Base-by-base conservation (phyloP, 2,797 vertebrate genomes). In the Chaenodraco wilsoni region DNA sequence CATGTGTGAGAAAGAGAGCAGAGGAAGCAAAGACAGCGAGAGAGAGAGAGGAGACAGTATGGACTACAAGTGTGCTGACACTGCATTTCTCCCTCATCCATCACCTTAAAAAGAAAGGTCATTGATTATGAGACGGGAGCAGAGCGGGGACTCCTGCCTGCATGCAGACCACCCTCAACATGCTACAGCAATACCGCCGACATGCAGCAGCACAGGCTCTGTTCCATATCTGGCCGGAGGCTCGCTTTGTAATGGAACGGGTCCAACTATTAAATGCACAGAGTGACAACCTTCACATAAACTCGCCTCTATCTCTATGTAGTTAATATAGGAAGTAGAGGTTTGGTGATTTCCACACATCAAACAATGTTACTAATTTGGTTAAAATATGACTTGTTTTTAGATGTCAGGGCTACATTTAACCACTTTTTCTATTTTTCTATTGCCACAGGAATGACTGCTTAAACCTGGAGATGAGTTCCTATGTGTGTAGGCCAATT, bases 21-120 rank as follows among this genome's bases (percentile, higher is more conserved):
- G 79, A 81, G 71, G 69, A 77, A 45, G 71, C 64, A 75, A 71
- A 79, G 74, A 64, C 69, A 74, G 80, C 52, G 2, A 63, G 54
- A 63, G 63, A 69, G 63, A 69, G 61, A 50, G 43, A 46, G 61
- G 70, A 81, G 81, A 84, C 74, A 40, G 76, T 58, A 48, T 65
- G 81, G 84, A 86, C 64, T 63, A 80, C 75, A 84, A 76, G 73
- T 55, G 8, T 84, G 93, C 93, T 94, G 86, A 89, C 90, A 68
- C 83, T 78, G 91, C 90, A 50, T 71, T 92, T 87, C 84, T 78
- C 45, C 81, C 81, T 88, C 89, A 90, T 94, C 90, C 89, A 91
- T 94, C 93, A 91, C 88, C 87, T 82, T 80, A 84, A 83, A 84
- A 84, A 84, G 84, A 93, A 91, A 94, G 94, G 90, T 94, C 88